phyloP scores from a whole-genome alignment of 2,797 vertebrate genomes.

The Denticeps clupeoides region DNA sequence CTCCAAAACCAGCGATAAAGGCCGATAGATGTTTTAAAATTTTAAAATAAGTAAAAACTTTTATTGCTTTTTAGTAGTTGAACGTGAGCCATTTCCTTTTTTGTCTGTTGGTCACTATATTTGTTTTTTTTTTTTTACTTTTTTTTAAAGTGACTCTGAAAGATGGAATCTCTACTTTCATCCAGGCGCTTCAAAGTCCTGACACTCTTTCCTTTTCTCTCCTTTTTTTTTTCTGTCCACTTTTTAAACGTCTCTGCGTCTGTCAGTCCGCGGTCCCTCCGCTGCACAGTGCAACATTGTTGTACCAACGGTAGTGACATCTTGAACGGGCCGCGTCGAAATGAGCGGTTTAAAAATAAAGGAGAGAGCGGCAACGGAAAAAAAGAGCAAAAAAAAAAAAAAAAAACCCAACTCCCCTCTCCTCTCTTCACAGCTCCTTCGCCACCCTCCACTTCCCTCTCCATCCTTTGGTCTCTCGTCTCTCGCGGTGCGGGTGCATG shows the following conservation, averaged over 20 bases:
- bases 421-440: constrained; percentile 10
- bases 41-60: no score
- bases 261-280: background rate
- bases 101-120: no score
- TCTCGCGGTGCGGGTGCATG: constrained; percentile 67
- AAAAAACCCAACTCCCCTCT: constrained; percentile 4
- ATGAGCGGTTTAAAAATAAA: background rate
- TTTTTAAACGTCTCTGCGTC: background rate
- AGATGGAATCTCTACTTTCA: background rate
- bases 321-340: background rate
- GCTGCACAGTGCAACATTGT: background rate
- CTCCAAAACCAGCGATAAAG: no score
- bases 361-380: background rate
- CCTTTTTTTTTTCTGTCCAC: no score
- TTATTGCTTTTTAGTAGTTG: no score
- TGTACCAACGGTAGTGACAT: background rate
- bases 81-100: no score
- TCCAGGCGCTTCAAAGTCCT: background rate
- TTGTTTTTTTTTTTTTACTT: no score
- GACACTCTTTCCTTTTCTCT: background rate
- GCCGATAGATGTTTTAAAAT: no score
- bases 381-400: constrained; percentile 6
- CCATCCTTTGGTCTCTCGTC: constrained; percentile 56
- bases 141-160: no score
- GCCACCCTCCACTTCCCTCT: constrained; percentile 26